Percentiles rank a stretch among this genome's conserved stretches.
phyloP scores from a whole-genome alignment of 1,140 invertebrate species.

The Aphelenchoides besseyi region DNA sequence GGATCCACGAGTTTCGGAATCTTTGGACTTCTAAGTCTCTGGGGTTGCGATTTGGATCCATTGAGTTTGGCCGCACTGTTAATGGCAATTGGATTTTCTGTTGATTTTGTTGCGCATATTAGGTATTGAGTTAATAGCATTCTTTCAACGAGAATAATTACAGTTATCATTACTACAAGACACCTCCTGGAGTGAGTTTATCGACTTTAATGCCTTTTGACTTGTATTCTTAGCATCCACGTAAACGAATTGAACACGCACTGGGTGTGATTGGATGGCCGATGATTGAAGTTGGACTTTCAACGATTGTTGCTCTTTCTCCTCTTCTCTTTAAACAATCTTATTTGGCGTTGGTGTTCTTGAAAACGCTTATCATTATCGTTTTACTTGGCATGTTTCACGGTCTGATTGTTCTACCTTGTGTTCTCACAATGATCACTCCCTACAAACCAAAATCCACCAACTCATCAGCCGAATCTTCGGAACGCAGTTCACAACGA shows the following conservation, averaged over 20 bases:
- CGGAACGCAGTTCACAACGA: constrained; percentile 49
- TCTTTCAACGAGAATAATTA: too few relatives aligned
- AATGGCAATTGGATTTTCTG: constrained; percentile 65
- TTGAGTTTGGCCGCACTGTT: constrained; percentile 65
- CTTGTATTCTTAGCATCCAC: constrained; percentile 35
- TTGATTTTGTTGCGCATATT: constrained; percentile 65
- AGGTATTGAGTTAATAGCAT: too few relatives aligned
- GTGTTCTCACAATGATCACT: constrained; percentile 48
- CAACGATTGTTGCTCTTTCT: constrained; percentile 57
- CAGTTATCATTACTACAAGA: constrained; percentile 66
- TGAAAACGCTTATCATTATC: constrained; percentile 58
- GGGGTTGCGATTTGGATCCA: constrained; percentile 63
- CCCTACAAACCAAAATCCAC: constrained; percentile 20
- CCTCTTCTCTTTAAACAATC: constrained; percentile 59
- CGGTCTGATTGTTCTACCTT: constrained; percentile 52
- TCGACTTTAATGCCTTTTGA: background rate
- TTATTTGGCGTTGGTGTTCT: constrained; percentile 56
- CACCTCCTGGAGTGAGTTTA: constrained; percentile 63
- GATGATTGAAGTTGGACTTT: constrained; percentile 58
- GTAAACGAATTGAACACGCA: constrained; percentile 49
- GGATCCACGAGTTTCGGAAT: constrained; percentile 63
- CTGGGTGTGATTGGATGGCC: constrained; percentile 57
- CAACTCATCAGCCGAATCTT: constrained; percentile 35
- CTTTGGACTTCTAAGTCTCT: constrained; percentile 63
- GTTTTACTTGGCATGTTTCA: constrained; percentile 61